Evolutionary conservation across 1,140 invertebrate species (phyloP).

Genomic region (Hestina assimilis): DNA sequence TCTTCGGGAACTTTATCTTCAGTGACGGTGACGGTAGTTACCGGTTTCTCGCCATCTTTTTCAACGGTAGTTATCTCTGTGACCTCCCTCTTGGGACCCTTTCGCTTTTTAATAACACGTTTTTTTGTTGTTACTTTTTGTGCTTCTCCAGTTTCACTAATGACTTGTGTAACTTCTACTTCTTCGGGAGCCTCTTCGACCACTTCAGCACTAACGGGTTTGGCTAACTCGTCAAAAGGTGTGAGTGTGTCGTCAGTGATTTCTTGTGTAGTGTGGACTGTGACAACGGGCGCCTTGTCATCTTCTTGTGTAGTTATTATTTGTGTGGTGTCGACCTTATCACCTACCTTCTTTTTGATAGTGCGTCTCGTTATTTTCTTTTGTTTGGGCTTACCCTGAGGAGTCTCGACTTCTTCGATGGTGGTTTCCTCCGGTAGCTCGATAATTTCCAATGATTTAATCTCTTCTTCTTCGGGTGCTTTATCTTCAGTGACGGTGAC

Average conservation of each 20-base stretch:
- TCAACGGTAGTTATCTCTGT: constrained; percentile 69
- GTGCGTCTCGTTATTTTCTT: constrained; percentile 60
- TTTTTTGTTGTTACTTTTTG: constrained; percentile 61
- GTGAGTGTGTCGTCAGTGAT: constrained; percentile 9
- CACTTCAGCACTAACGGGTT: constrained; percentile 4
- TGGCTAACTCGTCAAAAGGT: constrained; percentile 7
- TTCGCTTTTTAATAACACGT: constrained; percentile 55
- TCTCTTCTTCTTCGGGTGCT: constrained; percentile 21
- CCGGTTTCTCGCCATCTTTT: constrained; percentile 66
- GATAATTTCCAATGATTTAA: not conserved
- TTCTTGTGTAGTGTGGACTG: constrained; percentile 45
- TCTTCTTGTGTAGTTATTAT: constrained; percentile 27
- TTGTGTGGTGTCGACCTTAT: constrained; percentile 45
- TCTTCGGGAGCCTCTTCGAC: constrained; percentile 40
- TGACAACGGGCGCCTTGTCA: constrained; percentile 35
- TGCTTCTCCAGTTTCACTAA: constrained; percentile 49
- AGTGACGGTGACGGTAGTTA: constrained; percentile 32
- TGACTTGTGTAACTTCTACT: constrained; percentile 47
- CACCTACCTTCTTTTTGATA: constrained; percentile 55
- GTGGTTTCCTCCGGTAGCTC: not conserved
- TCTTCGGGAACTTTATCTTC: not conserved
- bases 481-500: constrained; percentile 16
- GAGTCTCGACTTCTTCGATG: constrained; percentile 20
- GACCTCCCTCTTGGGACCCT: constrained; percentile 44
- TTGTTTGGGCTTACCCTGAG: constrained; percentile 53